These are phyloP conservation scores for Cryptoblepharus egeriae DNA, from an alignment of 2,797 vertebrate species.

Conservation along the genomic window DNA sequence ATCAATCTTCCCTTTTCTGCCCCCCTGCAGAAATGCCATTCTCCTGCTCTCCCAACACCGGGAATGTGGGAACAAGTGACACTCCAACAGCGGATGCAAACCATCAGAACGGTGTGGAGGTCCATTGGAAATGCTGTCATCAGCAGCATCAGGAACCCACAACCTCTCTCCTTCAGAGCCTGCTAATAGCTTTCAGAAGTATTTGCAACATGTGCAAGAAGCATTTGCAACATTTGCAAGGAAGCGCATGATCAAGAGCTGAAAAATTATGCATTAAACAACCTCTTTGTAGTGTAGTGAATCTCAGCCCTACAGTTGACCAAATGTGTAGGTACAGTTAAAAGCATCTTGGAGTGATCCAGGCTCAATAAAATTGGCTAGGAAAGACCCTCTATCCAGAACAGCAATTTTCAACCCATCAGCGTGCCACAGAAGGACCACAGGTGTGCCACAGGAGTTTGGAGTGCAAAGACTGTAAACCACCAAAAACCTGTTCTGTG, in stretches of 20 bases:
- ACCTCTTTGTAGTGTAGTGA: conserved; percentile 38
- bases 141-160: conserved; percentile 61
- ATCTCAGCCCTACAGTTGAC: not conserved
- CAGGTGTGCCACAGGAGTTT: too few species aligned
- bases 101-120: conserved; percentile 62
- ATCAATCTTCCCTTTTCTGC: conserved; percentile 78
- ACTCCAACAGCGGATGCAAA: conserved; percentile 19
- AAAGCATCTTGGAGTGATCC: too few species aligned
- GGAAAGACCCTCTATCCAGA: too few species aligned
- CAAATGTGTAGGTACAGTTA: too few species aligned
- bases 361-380: too few species aligned
- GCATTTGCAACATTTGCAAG: conserved; percentile 65
- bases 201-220: conserved; percentile 66
- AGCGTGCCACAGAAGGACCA: too few species aligned
- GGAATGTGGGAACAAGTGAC: not conserved
- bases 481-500: too few species aligned
- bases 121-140: conserved; percentile 25
- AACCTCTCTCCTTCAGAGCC: conserved; percentile 29
- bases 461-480: too few species aligned
- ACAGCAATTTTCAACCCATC: too few species aligned
- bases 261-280: conserved; percentile 70
- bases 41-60: conserved; percentile 59
- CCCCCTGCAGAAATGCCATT: conserved; percentile 55
- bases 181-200: conserved; percentile 70
- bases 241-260: conserved; percentile 60